phyloP scores from a whole-genome alignment of 2,113 vertebrate genomes.

The Dolichallabes microphthalmus region DNA sequence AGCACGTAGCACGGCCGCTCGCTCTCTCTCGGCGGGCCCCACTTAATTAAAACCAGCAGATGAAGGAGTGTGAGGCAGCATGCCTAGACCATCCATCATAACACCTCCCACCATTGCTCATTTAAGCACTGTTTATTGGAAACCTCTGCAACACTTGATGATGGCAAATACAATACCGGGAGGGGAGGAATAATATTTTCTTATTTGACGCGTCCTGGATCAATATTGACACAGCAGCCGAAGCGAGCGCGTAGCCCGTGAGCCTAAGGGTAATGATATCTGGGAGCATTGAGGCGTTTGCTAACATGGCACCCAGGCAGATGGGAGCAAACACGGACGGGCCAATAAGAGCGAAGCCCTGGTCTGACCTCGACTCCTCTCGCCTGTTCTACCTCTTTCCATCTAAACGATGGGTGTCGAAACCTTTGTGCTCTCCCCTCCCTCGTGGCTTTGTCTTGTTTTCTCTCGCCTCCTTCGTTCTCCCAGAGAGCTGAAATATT shows the following conservation, averaged over 20 bases:
- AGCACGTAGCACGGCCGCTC: neutral
- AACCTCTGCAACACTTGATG: conserved; percentile 37
- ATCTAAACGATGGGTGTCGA: conserved; percentile 62
- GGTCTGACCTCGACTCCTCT: conserved; percentile 65
- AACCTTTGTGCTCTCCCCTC: conserved; percentile 53
- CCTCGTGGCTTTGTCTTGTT: conserved; percentile 35
- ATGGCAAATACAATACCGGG: conserved; percentile 29
- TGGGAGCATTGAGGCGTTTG: conserved; percentile 25
- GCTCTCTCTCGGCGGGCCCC: conserved; percentile 30
- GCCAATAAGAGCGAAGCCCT: conserved; percentile 65
- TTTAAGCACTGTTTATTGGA: conserved; percentile 43
- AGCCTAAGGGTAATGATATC: conserved; percentile 42
- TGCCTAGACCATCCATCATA: conserved; percentile 31
- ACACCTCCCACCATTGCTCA: conserved; percentile 44
- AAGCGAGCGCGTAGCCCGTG: neutral
- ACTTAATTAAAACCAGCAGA: conserved; percentile 59
- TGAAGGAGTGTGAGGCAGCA: conserved; percentile 32
- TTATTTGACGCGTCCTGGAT: conserved; percentile 21
- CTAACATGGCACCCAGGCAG: conserved; percentile 33
- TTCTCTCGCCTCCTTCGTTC: conserved; percentile 47
- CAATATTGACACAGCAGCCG: conserved; percentile 46
- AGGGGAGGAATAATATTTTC: conserved; percentile 36
- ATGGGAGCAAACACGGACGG: conserved; percentile 37
- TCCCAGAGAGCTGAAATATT: conserved; percentile 70
- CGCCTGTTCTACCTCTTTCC: conserved; percentile 55